These are phyloP conservation scores for Thymelicus sylvestris DNA, from an alignment of 2,888 invertebrate genomes.

Conservation along the genomic window DNA sequence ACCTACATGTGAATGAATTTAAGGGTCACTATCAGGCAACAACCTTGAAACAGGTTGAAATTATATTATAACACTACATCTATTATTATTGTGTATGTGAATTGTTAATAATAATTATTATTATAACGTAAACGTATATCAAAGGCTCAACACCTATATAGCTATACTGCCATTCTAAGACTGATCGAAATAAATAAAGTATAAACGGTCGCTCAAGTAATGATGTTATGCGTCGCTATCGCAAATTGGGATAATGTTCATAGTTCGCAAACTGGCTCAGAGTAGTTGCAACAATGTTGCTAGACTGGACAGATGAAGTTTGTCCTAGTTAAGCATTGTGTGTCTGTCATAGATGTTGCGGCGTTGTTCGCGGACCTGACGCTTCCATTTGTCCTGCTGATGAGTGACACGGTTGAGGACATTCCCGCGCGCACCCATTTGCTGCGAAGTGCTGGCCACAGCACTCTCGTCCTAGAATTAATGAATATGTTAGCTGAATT, in stretches of 20 bases:
- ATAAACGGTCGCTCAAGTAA: too few relatives aligned
- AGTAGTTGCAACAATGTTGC: not conserved
- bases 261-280: not conserved
- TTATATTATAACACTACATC: too few relatives aligned
- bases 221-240: too few relatives aligned
- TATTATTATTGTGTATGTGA: too few relatives aligned
- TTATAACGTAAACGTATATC: too few relatives aligned
- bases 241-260: not conserved
- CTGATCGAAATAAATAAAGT: too few relatives aligned
- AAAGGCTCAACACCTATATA: too few relatives aligned
- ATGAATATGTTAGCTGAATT: not conserved
- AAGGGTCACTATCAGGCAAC: too few relatives aligned
- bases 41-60: too few relatives aligned
- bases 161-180: too few relatives aligned
- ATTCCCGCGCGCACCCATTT: slow-evolving; percentile 90
- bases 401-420: slow-evolving; percentile 97
- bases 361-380: slow-evolving; percentile 97
- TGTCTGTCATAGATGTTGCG: slow-evolving; percentile 98
- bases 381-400: slow-evolving; percentile 99
- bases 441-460: slow-evolving; percentile 87
- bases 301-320: not conserved
- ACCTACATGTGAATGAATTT: too few relatives aligned
- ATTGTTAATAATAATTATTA: too few relatives aligned
- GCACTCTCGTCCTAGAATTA: slow-evolving; percentile 86
- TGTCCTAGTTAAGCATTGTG: slow-evolving; percentile 95